Percentiles rank a stretch among this genome's conserved stretches.
Evolutionary conservation across 2,113 vertebrate genomes (phyloP).

Genomic region (Phaetusa simplex): DNA sequence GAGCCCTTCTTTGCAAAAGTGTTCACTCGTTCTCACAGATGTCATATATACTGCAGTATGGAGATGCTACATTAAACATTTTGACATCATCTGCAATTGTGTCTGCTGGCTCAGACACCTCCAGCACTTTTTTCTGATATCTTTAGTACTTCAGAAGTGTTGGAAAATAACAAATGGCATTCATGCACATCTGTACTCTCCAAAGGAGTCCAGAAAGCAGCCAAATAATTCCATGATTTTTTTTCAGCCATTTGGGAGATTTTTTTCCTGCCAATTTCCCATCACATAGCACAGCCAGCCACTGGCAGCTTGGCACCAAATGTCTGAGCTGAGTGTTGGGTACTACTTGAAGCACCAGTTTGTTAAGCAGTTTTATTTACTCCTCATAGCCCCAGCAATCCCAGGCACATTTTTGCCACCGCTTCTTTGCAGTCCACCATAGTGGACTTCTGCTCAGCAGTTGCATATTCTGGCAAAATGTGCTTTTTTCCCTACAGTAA

Average conservation of each 20-base stretch:
- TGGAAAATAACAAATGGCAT: slow-evolving; percentile 7
- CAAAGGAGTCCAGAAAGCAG: slow-evolving; percentile 10
- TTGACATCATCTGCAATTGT: neutral
- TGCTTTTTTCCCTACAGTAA: neutral
- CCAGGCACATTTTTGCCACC: neutral
- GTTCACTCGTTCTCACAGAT: neutral
- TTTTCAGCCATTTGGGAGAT: neutral
- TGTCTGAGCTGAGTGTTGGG: neutral
- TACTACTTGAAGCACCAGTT: neutral
- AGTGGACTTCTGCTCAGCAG: neutral
- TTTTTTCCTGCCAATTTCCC: neutral
- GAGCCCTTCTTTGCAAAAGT: neutral
- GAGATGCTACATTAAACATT: neutral
- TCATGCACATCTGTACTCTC: neutral
- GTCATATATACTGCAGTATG: neutral
- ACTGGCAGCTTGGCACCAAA: neutral
- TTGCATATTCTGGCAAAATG: neutral
- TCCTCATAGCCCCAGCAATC: neutral
- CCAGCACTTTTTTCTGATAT: neutral
- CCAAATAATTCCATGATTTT: neutral
- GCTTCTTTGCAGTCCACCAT: neutral
- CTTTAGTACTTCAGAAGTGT: slow-evolving; percentile 1
- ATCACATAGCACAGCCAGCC: neutral
- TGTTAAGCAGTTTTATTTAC: neutral
- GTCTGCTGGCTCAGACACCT: neutral